phyloP scores from a whole-genome alignment of 2,888 invertebrate species.

The Bugulina stolonifera region DNA sequence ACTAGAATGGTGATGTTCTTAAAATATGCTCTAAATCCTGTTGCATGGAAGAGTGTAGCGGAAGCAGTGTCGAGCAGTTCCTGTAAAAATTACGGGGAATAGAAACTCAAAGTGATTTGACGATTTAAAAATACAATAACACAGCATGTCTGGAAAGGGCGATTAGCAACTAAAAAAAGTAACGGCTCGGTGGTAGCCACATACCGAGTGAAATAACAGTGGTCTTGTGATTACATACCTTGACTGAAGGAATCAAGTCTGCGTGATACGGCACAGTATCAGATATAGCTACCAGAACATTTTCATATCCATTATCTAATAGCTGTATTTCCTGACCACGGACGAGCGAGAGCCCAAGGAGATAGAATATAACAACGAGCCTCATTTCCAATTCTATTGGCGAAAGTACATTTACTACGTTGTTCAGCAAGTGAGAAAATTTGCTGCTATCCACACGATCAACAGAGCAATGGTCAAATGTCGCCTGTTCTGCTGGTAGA shows the following conservation, averaged over 20 bases:
- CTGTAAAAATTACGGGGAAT: slow-evolving; percentile 45
- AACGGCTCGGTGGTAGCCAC: too few species aligned
- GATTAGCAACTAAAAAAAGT: too few species aligned
- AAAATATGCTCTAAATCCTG: slow-evolving; percentile 54
- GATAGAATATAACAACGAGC: not conserved
- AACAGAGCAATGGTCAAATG: too few species aligned
- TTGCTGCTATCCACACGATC: too few species aligned
- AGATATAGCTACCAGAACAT: slow-evolving; percentile 17
- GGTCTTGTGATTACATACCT: too few species aligned
- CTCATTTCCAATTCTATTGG: not conserved
- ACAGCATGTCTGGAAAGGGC: too few species aligned
- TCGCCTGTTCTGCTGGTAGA: too few species aligned
- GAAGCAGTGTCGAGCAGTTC: slow-evolving; percentile 58
- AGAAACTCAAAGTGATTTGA: too few species aligned
- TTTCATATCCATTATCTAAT: slow-evolving; percentile 22
- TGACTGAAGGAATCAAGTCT: not conserved
- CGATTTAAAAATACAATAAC: too few species aligned
- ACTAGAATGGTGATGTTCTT: slow-evolving; percentile 59
- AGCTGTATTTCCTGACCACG: not conserved
- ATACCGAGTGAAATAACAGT: too few species aligned
- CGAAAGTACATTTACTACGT: too few species aligned
- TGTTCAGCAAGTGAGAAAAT: too few species aligned
- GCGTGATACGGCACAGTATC: slow-evolving; percentile 10
- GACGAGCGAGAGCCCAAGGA: not conserved
- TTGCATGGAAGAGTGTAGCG: slow-evolving; percentile 58